Conservation (phyloP, 23 tunicate genomes). For the Trididemnum clinides region DNA sequence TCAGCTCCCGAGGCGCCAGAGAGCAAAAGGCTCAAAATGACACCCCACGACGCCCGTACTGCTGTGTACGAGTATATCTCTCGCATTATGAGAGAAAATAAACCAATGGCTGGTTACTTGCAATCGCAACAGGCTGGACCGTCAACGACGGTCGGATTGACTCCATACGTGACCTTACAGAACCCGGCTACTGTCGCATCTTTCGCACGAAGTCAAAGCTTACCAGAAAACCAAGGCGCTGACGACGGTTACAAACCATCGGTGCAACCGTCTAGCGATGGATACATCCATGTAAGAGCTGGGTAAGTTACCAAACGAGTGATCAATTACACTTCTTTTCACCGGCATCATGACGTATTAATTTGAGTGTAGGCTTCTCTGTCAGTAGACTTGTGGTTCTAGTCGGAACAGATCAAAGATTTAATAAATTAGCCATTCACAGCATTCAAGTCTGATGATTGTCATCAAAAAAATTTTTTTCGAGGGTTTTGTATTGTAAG, state of each 20-base stretch:
- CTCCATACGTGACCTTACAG: not conserved
- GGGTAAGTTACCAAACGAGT: too few species aligned
- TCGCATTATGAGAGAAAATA: not conserved
- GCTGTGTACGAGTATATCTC: not conserved
- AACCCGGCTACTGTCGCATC: not conserved
- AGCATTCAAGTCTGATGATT: too few species aligned
- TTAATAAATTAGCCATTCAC: too few species aligned
- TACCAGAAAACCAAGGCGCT: not conserved
- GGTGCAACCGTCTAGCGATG: not conserved
- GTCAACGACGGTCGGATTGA: not conserved
- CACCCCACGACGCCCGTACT: conserved; percentile 4
- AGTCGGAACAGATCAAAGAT: too few species aligned
- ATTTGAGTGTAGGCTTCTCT: too few species aligned
- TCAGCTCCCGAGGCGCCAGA: not conserved
- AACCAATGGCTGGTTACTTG: not conserved
- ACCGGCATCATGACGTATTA: too few species aligned
- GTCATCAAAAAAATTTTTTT: too few species aligned
- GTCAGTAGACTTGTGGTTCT: too few species aligned
- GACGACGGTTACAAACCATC: not conserved
- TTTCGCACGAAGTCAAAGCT: not conserved
- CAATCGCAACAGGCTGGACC: not conserved
- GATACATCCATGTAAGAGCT: conserved; percentile 56
- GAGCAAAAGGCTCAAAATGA: not conserved
- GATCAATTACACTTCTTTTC: too few species aligned
- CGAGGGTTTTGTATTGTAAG: too few species aligned